Conservation (phyloP, 2,888 invertebrate genomes). For the Argyresthia goedartella region DNA sequence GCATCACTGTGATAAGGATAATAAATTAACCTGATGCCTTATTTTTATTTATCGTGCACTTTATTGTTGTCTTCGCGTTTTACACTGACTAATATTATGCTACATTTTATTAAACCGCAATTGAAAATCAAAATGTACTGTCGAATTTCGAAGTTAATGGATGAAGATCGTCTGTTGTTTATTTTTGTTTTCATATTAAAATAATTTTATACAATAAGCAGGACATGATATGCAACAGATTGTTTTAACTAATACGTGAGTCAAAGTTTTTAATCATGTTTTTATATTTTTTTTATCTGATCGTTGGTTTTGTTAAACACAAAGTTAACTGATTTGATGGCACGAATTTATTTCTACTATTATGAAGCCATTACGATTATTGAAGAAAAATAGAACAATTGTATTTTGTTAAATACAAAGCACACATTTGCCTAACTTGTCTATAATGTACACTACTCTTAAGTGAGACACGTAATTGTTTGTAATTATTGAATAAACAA, state of each 20-base stretch:
- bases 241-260: no score
- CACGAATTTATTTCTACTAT: constrained; percentile 59
- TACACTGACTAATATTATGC: background rate
- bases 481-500: constrained; percentile 61
- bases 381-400: constrained; percentile 35
- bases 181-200: background rate
- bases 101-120: background rate
- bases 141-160: background rate
- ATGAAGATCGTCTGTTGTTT: background rate
- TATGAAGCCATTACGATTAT: constrained; percentile 28
- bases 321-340: constrained; percentile 44
- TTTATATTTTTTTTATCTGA: constrained; percentile 19
- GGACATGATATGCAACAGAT: no score
- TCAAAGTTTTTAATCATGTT: no score
- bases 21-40: constrained; percentile 29
- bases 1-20: constrained; percentile 40
- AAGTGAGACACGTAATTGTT: constrained; percentile 59
- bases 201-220: constrained; percentile 4
- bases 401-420: constrained; percentile 55
- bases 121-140: background rate
- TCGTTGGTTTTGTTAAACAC: constrained; percentile 33
- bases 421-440: constrained; percentile 63
- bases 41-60: constrained; percentile 21
- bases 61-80: constrained; percentile 9
- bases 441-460: constrained; percentile 62